Base-by-base conservation (phyloP, 2,113 vertebrate genomes). In the Coptodon rendalli region DNA sequence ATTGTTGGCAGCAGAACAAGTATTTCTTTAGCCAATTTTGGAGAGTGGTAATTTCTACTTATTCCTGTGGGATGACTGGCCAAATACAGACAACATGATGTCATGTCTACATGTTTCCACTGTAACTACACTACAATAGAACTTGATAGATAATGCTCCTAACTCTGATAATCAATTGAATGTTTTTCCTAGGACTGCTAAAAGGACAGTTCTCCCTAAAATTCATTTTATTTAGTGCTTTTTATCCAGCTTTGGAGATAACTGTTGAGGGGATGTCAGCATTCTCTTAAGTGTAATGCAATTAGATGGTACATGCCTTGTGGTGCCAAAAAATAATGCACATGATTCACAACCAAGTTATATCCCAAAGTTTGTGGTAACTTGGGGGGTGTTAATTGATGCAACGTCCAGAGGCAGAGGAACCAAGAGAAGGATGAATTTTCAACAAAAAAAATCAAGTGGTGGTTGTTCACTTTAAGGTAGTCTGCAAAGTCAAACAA, bases 81-180 rank as follows among this genome's bases (percentile, higher is more conserved):
- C 78, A 86, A 82, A 93, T 86, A 71, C 82, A 92, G 68, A 91
- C 52, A 86, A 89, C 86, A 91, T 94, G 90, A 94, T 87, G 91
- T 94, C 89, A 93, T 76, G 91, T 91, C 92, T 92, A 53, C 90
- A 87, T 66, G 61, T 82, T 85, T 89, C 45, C 56, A 80, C 17
- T 80, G 73, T 83, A 90, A 63, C 85, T 86, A 53, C 89, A 93
- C 48, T 68, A 86, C 43, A 92, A 92, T 59, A 87, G 36, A 79
- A 59, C 59, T 73, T 45, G 56, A 71, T 59, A 29, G 27, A 78
- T 36, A 86, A 63, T 40, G 78, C 71, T 80, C 45, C 66, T 8
- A 80, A 13, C 34, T 82, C 81, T 79, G 82, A 80, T 43, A 34
- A 56, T 52, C 11, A 38, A n/a, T 22, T 66, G 14, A 27, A 22